Evolutionary conservation across 2,888 invertebrate genomes (phyloP).

Genomic region (Heliconius sara): DNA sequence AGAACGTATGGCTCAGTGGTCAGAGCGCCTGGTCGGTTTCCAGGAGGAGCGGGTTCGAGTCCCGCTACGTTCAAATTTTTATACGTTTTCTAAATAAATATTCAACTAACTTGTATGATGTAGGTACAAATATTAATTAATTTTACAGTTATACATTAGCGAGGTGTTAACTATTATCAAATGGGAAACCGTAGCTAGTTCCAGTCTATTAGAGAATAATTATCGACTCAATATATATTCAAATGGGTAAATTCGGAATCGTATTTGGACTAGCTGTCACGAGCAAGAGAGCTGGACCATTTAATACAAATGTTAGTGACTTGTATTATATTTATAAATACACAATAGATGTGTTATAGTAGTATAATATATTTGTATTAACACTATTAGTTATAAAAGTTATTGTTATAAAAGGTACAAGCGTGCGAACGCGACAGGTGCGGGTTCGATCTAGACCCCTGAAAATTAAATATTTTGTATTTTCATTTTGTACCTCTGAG

Average conservation of each 20-base stretch:
- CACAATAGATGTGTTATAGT: background rate
- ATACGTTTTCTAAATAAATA: too few species aligned
- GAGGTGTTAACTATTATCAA: conserved; percentile 4
- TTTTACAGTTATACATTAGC: background rate
- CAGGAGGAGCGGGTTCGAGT: too few species aligned
- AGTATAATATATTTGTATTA: background rate
- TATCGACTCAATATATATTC: conserved; percentile 28
- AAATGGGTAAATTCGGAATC: conserved; percentile 16
- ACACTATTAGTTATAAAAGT: too few species aligned
- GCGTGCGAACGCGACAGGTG: too few species aligned
- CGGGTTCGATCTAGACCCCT: too few species aligned
- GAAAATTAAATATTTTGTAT: too few species aligned
- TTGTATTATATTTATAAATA: background rate
- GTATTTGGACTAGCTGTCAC: conserved; percentile 10
- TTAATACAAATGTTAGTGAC: conserved; percentile 2
- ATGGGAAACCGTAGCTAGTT: conserved; percentile 1
- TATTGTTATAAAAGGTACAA: too few species aligned
- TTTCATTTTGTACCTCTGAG: too few species aligned
- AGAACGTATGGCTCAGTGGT: too few species aligned
- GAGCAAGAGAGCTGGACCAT: background rate
- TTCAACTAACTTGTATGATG: too few species aligned
- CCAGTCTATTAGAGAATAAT: conserved; percentile 23
- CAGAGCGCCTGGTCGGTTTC: too few species aligned
- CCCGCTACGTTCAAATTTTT: too few species aligned
- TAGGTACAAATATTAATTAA: background rate